Evolutionary conservation across 2,797 vertebrate genomes (phyloP).

Genomic region (Valencia hispanica): DNA sequence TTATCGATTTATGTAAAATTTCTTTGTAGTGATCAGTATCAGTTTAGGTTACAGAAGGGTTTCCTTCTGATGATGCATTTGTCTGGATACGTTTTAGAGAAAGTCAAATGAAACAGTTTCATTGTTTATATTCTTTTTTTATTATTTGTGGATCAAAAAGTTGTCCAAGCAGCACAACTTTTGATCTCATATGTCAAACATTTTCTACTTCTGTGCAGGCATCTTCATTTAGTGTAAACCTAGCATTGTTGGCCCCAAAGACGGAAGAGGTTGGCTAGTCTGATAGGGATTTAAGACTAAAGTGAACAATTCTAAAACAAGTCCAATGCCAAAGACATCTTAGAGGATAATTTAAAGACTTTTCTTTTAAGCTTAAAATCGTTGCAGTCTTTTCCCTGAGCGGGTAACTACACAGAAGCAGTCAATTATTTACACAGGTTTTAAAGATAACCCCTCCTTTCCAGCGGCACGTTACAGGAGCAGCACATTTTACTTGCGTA

Average conservation of each 20-base stretch:
- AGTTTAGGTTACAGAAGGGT: no score
- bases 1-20: neutral
- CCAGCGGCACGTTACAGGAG: no score
- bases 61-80: neutral
- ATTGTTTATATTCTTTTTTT: neutral
- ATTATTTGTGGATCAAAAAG: neutral
- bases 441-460: no score
- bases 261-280: neutral
- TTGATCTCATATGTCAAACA: neutral
- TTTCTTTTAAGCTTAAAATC: neutral
- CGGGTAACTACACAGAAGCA: neutral
- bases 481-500: no score
- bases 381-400: neutral
- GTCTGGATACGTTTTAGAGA: neutral
- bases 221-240: neutral
- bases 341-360: neutral
- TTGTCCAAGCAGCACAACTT: neutral
- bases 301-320: neutral
- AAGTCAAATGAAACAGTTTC: neutral
- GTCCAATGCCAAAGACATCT: neutral
- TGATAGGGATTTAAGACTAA: neutral
- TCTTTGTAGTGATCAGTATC: neutral
- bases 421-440: neutral
- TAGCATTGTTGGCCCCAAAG: neutral
- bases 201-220: neutral